A percentile compares a stretch with the other conserved stretches of the same genome.
These are phyloP conservation scores for Maniola hyperantus DNA, from an alignment of 2,888 invertebrate species.

Conservation along the genomic window DNA sequence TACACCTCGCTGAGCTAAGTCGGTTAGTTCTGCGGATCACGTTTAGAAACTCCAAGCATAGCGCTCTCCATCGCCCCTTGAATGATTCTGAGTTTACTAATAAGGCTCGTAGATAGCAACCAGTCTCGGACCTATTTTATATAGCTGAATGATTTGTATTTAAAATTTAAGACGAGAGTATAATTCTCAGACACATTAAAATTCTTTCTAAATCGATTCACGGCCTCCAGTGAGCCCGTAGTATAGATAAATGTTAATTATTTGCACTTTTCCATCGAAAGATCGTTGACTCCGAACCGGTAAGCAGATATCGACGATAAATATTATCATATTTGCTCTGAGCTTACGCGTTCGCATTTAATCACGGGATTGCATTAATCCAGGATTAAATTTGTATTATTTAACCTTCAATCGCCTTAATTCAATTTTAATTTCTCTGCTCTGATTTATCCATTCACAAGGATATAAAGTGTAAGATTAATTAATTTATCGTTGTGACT, in stretches of 20 bases:
- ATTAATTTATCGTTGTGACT: neutral
- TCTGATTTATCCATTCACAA: slow-evolving; percentile 21
- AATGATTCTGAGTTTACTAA: too few species aligned
- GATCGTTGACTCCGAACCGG: slow-evolving; percentile 33
- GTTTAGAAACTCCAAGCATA: too few species aligned
- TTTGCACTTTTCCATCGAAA: slow-evolving; percentile 33
- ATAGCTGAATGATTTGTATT: neutral
- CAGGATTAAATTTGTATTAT: slow-evolving; percentile 22
- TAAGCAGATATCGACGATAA: slow-evolving; percentile 31
- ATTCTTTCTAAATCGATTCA: slow-evolving; percentile 13
- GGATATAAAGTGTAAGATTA: neutral
- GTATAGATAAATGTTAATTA: slow-evolving; percentile 25
- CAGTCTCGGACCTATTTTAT: too few species aligned
- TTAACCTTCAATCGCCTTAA: slow-evolving; percentile 15
- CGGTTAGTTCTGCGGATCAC: too few species aligned
- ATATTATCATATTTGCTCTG: slow-evolving; percentile 34
- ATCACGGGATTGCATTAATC: slow-evolving; percentile 26
- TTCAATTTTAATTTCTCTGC: slow-evolving; percentile 15
- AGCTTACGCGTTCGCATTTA: slow-evolving; percentile 24
- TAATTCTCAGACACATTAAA: slow-evolving; percentile 9
- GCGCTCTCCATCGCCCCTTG: too few species aligned
- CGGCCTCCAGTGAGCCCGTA: neutral
- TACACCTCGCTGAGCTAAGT: too few species aligned
- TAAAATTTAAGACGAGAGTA: neutral
- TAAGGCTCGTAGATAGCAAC: too few species aligned